Evolutionary conservation across 2,113 vertebrate genomes (phyloP).

Genomic region (Zootoca vivipara): DNA sequence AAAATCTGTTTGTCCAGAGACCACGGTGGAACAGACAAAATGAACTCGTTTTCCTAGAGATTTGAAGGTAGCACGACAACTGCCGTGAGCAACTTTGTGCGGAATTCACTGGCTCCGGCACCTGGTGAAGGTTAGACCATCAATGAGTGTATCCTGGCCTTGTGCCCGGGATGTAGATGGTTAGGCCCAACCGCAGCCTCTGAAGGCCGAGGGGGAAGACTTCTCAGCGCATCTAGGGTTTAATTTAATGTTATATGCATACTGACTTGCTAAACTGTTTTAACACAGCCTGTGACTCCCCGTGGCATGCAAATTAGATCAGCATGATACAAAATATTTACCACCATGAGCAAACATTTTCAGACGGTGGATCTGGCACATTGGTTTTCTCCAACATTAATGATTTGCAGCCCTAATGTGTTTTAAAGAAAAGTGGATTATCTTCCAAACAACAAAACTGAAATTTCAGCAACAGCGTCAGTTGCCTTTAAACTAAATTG

Average conservation of each 20-base stretch:
- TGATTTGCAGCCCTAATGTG: slow-evolving; percentile 35
- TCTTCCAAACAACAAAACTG: slow-evolving; percentile 23
- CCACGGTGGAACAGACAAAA: neutral
- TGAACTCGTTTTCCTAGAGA: neutral
- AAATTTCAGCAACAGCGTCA: slow-evolving; percentile 23
- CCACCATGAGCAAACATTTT: slow-evolving; percentile 36
- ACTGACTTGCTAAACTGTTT: slow-evolving; percentile 32
- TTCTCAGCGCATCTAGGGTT: neutral
- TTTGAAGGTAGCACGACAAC: no score
- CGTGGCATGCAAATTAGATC: slow-evolving; percentile 38
- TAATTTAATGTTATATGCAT: slow-evolving; percentile 31
- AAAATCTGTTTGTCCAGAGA: neutral
- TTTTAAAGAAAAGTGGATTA: slow-evolving; percentile 15
- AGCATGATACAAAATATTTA: slow-evolving; percentile 40
- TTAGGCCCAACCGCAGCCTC: neutral
- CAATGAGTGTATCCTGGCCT: neutral
- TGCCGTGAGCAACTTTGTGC: neutral
- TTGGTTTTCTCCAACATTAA: slow-evolving; percentile 25
- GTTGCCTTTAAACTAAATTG: slow-evolving; percentile 37
- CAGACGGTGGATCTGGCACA: slow-evolving; percentile 27
- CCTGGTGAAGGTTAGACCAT: neutral
- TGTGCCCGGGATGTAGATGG: neutral
- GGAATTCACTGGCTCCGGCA: neutral
- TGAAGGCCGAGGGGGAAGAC: neutral
- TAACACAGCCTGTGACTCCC: slow-evolving; percentile 31